Conservation (phyloP, 2,113 vertebrate species). For the Atrichornis clamosus region DNA sequence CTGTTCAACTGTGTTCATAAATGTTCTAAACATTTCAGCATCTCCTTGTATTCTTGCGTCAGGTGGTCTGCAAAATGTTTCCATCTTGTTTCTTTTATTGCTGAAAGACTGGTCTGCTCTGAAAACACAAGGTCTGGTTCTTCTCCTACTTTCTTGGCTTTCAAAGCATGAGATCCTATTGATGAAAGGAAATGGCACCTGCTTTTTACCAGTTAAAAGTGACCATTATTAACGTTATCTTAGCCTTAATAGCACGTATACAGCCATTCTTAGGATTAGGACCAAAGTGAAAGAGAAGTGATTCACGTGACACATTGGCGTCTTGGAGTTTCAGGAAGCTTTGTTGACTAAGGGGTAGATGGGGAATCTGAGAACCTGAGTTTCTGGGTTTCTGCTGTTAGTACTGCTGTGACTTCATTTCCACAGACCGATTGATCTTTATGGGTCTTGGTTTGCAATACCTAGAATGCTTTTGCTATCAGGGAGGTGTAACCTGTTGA, state of each 20-base stretch:
- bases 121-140: background rate
- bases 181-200: background rate
- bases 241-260: background rate
- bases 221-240: background rate
- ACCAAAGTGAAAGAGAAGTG: background rate
- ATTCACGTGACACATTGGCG: background rate
- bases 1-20: background rate
- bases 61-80: background rate
- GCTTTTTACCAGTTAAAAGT: background rate
- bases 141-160: background rate
- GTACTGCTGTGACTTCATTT: background rate
- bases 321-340: background rate
- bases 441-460: background rate
- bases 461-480: background rate
- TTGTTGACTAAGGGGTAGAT: background rate
- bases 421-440: background rate
- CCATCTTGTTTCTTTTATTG: background rate
- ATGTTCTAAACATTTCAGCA: background rate
- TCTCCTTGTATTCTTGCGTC: background rate
- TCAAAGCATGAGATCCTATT: background rate
- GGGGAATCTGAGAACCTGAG: background rate
- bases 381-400: background rate
- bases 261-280: background rate
- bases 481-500: background rate
- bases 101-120: background rate